A percentile compares a stretch with the other conserved stretches of the same genome.
phyloP scores from a whole-genome alignment of 2,797 vertebrate species.

The Gouania willdenowi region DNA sequence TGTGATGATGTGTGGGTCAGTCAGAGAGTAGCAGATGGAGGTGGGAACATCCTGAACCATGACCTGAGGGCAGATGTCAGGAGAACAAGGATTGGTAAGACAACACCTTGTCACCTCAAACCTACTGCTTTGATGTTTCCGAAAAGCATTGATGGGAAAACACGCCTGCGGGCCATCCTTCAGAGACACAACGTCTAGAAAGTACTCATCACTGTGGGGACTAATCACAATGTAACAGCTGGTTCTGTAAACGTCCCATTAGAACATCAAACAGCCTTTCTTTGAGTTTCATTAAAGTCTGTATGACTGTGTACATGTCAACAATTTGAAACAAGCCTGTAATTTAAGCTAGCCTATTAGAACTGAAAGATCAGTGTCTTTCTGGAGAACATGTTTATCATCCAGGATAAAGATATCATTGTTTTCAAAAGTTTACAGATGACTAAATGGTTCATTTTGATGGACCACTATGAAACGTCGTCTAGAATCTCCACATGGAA shows the following conservation, averaged over 20 bases:
- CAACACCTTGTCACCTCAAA: slow-evolving; percentile 10
- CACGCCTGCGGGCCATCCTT: background rate
- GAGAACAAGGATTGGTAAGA: slow-evolving; percentile 18
- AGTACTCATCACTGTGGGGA: slow-evolving; percentile 7
- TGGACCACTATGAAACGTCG: no score
- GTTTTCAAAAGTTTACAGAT: no score
- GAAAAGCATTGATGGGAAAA: slow-evolving; percentile 50
- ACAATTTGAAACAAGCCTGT: slow-evolving; percentile 15
- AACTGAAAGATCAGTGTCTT: no score
- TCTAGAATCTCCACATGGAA: no score
- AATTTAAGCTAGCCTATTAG: slow-evolving; percentile 2
- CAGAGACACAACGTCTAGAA: slow-evolving; percentile 28
- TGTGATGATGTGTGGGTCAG: slow-evolving; percentile 79
- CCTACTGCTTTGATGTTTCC: slow-evolving; percentile 52
- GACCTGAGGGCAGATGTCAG: slow-evolving; percentile 56
- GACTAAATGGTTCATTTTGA: no score
- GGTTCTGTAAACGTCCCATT: slow-evolving; percentile 10
- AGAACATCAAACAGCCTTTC: slow-evolving; percentile 2
- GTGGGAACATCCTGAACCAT: slow-evolving; percentile 74
- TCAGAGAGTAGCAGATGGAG: slow-evolving; percentile 77
- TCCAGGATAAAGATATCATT: no score
- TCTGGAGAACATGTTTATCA: no score
- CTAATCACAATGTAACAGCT: background rate
- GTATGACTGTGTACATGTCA: slow-evolving; percentile 28
- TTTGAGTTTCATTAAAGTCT: background rate